Conservation (phyloP, 1,140 invertebrate species). For the Drosophila bipectinata region DNA sequence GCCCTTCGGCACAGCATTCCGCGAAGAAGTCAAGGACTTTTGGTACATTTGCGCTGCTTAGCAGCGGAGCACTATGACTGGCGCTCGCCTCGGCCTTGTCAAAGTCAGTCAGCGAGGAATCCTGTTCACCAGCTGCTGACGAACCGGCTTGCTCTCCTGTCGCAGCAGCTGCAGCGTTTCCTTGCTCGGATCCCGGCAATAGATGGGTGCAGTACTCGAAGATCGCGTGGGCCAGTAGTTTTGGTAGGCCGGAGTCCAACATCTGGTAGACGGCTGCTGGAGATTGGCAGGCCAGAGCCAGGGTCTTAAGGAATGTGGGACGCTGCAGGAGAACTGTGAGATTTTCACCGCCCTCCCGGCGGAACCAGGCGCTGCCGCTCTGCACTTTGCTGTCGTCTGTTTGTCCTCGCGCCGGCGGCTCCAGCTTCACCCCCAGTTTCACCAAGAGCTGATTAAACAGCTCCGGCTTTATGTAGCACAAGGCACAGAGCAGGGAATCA, state of each 20-base stretch:
- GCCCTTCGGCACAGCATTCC: constrained; percentile 90
- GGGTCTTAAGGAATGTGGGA: constrained; percentile 88
- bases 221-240: constrained; percentile 87
- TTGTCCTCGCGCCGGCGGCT: constrained; percentile 83
- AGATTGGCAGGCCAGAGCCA: constrained; percentile 91
- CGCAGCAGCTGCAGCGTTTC: constrained; percentile 1
- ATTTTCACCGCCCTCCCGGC: constrained; percentile 83
- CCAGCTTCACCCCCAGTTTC: constrained; percentile 88
- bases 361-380: constrained; percentile 86
- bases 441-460: constrained; percentile 90
- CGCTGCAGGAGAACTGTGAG: constrained; percentile 85
- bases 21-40: constrained; percentile 92
- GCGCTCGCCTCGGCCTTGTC: constrained; percentile 83
- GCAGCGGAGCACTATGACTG: constrained; percentile 31
- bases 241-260: constrained; percentile 90
- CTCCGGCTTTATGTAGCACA: constrained; percentile 92
- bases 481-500: constrained; percentile 90
- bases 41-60: constrained; percentile 83
- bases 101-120: constrained; percentile 84
- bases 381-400: constrained; percentile 90
- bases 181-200: constrained; percentile 40
- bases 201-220: constrained; percentile 85
- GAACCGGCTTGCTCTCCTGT: not conserved
- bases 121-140: constrained; percentile 4
- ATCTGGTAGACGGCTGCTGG: constrained; percentile 89